These are phyloP conservation scores for Euspilapteryx auroguttella DNA, from an alignment of 2,888 invertebrate species.

Conservation along the genomic window DNA sequence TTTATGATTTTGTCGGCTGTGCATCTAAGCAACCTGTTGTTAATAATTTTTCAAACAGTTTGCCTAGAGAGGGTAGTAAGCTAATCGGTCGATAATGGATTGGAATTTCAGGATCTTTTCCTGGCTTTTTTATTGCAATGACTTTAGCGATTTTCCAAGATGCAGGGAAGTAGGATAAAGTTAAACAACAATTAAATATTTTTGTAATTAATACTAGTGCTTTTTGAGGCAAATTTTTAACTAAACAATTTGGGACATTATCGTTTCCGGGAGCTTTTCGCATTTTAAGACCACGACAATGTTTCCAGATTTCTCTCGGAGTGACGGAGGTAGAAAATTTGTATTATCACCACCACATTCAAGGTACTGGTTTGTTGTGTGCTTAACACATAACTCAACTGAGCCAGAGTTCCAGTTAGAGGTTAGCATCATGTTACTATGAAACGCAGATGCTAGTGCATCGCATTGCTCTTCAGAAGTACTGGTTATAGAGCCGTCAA, in stretches of 20 bases:
- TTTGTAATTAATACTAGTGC: constrained; percentile 5
- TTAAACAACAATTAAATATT: constrained; percentile 5
- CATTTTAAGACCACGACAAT: constrained; percentile 1
- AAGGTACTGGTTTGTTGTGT: not conserved
- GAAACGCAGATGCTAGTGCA: constrained; percentile 4
- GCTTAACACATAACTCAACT: constrained; percentile 1
- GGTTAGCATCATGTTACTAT: constrained; percentile 4
- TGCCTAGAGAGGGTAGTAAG: constrained; percentile 4
- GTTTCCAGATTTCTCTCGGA: constrained; percentile 1
- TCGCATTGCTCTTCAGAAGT: constrained; percentile 3
- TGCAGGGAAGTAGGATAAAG: constrained; percentile 4
- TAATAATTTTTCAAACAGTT: constrained; percentile 7
- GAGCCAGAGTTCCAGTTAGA: constrained; percentile 1
- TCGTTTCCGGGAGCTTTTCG: constrained; percentile 5
- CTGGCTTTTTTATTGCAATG: no score
- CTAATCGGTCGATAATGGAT: constrained; percentile 7
- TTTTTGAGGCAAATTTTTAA: constrained; percentile 6
- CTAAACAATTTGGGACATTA: constrained; percentile 3
- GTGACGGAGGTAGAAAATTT: not conserved
- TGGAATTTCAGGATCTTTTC: not conserved
- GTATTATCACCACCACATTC: not conserved
- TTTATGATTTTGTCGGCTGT: no score
- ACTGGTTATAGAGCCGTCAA: not conserved
- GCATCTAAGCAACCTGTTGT: no score
- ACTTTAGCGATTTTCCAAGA: constrained; percentile 5